Evolutionary conservation across 2,888 invertebrate genomes (phyloP).

Genomic region (Pollenia amentaria): DNA sequence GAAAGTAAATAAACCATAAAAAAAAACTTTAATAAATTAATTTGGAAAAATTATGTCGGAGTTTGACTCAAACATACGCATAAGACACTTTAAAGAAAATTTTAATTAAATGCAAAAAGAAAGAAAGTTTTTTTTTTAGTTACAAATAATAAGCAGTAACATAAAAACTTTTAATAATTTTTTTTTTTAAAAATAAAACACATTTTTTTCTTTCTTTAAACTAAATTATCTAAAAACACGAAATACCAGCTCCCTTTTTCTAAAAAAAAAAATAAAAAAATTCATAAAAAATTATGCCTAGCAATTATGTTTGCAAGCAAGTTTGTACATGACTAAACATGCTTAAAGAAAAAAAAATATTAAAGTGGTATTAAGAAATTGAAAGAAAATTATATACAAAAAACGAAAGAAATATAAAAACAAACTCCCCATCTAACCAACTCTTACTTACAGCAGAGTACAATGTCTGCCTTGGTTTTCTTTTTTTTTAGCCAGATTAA

Average conservation of each 20-base stretch:
- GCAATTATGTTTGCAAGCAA: constrained; percentile 38
- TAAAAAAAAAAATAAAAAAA: neutral
- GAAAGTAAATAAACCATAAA: constrained; percentile 6
- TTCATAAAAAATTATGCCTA: constrained; percentile 3
- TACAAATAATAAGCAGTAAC: constrained; percentile 3
- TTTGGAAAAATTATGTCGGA: neutral
- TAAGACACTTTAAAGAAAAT: too few species aligned
- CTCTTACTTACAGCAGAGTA: neutral
- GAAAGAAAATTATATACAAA: constrained; percentile 39
- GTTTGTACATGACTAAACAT: constrained; percentile 38
- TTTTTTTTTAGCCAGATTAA: constrained; percentile 18
- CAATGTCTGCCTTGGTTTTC: constrained; percentile 27
- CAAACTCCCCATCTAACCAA: constrained; percentile 26
- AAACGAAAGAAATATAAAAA: constrained; percentile 5
- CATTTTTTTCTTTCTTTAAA: neutral
- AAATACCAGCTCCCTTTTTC: constrained; percentile 59
- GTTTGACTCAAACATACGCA: neutral
- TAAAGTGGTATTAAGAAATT: neutral
- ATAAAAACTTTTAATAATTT: neutral
- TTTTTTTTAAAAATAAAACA: neutral
- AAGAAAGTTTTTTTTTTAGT: too few species aligned
- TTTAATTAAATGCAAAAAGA: too few species aligned
- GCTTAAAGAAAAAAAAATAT: constrained; percentile 26
- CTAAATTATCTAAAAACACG: constrained; percentile 11
- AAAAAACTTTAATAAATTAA: neutral